Conservation (phyloP, 2,113 vertebrate species). For the Ceratotherium simum region DNA sequence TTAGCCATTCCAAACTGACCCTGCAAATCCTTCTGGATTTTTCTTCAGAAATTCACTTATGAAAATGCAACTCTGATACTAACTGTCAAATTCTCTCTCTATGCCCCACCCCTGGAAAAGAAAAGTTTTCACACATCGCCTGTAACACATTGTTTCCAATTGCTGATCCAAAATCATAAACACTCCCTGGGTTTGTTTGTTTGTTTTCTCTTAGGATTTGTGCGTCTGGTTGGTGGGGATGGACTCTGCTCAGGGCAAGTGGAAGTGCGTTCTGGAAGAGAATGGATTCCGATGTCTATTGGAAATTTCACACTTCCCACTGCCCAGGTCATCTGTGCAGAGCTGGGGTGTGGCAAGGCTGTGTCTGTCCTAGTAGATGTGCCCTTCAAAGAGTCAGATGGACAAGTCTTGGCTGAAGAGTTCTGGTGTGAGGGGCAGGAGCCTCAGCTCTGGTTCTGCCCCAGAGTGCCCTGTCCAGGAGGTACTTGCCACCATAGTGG, state of each 20-base stretch:
- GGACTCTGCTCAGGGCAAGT: constrained; percentile 37
- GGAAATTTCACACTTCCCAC: neutral
- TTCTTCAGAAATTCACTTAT: neutral
- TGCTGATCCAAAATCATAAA: neutral
- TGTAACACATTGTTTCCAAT: neutral
- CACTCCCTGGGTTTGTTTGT: neutral
- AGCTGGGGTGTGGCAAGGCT: constrained; percentile 35
- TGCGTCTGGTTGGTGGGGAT: neutral
- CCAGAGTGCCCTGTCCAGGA: neutral
- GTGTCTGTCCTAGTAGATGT: neutral
- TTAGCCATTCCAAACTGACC: neutral
- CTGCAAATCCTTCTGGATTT: neutral
- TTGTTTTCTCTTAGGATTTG: constrained; percentile 40
- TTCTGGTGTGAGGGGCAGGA: neutral
- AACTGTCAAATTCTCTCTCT: neutral
- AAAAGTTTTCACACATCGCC: neutral
- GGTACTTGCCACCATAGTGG: neutral
- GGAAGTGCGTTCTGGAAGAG: neutral
- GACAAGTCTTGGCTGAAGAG: neutral
- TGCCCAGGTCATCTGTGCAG: constrained; percentile 64
- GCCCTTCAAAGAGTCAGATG: neutral
- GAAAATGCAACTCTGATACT: neutral
- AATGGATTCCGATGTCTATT: neutral
- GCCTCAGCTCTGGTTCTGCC: fast-evolving
- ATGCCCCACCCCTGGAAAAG: neutral